These are phyloP conservation scores for Lasaia peninsularis DNA, from an alignment of 1,140 invertebrate genomes.

Conservation along the genomic window DNA sequence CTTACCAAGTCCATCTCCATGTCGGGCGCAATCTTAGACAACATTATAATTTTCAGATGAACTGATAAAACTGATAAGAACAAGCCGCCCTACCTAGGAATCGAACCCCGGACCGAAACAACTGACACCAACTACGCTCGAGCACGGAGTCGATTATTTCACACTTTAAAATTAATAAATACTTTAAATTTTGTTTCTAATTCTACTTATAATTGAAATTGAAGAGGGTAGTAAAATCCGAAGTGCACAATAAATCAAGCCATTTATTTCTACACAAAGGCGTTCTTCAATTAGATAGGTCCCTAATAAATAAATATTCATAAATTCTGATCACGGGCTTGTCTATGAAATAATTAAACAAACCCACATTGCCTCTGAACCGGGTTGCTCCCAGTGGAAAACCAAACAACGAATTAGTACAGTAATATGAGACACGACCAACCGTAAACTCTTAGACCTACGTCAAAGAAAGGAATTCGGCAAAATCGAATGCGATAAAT, in stretches of 20 bases:
- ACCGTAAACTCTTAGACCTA: conserved; percentile 16
- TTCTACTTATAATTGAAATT: neutral
- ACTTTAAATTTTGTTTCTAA: too few relatives aligned
- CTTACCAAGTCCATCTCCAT: too few relatives aligned
- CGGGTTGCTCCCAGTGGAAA: conserved; percentile 13
- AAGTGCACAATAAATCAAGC: neutral
- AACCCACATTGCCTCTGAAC: conserved; percentile 17
- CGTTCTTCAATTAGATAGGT: conserved; percentile 10
- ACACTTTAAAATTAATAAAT: neutral
- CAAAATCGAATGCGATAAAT: conserved; percentile 7
- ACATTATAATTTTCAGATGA: too few relatives aligned
- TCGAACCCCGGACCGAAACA: too few relatives aligned
- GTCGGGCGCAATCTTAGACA: too few relatives aligned
- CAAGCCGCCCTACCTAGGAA: too few relatives aligned
- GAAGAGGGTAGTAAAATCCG: too few relatives aligned
- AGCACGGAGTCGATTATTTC: too few relatives aligned
- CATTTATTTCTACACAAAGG: neutral
- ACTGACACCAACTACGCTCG: too few relatives aligned
- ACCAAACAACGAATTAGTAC: conserved; percentile 14
- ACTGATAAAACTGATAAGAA: too few relatives aligned
- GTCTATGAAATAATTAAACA: conserved; percentile 21
- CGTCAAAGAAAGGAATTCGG: conserved; percentile 15
- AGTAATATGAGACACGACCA: conserved; percentile 14
- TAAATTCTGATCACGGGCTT: conserved; percentile 12
- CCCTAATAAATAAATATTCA: conserved; percentile 2